These are phyloP conservation scores for Emydocephalus ijimae DNA, from an alignment of 2,113 vertebrate species.

Conservation along the genomic window DNA sequence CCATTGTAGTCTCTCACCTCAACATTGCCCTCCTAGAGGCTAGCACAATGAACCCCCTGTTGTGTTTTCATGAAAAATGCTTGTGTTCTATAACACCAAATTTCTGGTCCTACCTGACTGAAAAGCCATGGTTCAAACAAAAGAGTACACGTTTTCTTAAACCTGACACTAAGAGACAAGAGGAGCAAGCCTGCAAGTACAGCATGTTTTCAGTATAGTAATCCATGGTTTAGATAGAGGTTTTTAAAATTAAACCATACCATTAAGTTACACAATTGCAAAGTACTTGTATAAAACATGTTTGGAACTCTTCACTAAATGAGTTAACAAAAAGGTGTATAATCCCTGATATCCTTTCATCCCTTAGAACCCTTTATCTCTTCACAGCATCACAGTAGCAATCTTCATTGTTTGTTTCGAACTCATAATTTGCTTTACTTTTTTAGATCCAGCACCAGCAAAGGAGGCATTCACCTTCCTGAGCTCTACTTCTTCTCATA, in stretches of 20 bases:
- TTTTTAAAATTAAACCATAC: not conserved
- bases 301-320: not conserved
- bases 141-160: not conserved
- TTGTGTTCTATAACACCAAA: not conserved
- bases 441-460: conserved; percentile 72
- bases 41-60: not conserved
- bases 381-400: not conserved
- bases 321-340: not conserved
- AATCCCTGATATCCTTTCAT: not conserved
- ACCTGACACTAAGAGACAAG: not conserved
- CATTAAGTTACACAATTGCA: not conserved
- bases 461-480: conserved; percentile 83
- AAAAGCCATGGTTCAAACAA: not conserved
- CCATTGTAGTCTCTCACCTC: not conserved
- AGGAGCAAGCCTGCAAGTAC: not conserved
- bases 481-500: conserved; percentile 67
- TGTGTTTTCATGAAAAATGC: not conserved
- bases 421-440: conserved; percentile 24
- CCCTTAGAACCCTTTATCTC: not conserved
- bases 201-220: not conserved
- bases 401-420: not conserved
- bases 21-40: not conserved
- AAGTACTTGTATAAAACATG: not conserved
- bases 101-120: not conserved
- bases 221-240: not conserved